Conservation (phyloP, 2,113 vertebrate species). For the Petrocephalus zakoni region DNA sequence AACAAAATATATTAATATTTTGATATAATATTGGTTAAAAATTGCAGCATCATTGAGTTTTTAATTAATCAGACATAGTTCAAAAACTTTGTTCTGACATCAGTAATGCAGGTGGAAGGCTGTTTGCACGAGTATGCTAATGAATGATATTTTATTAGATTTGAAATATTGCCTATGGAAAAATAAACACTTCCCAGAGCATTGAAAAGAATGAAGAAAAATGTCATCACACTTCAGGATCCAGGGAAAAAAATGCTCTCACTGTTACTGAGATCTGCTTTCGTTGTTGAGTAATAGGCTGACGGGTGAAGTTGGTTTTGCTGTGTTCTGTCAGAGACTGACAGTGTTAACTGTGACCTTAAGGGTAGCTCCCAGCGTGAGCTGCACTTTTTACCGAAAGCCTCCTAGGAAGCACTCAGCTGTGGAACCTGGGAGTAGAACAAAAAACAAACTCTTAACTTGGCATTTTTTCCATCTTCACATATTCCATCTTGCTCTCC, state of each 20-base stretch:
- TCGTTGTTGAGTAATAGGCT: background rate
- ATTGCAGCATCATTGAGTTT: background rate
- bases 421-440: background rate
- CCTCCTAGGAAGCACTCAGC: background rate
- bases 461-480: background rate
- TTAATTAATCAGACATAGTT: background rate
- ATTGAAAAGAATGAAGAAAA: background rate
- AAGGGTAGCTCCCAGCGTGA: background rate
- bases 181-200: background rate
- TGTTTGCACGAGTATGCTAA: background rate
- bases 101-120: background rate
- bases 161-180: background rate
- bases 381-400: background rate
- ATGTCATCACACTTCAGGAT: background rate
- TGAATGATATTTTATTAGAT: background rate
- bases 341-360: background rate
- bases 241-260: background rate
- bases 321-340: background rate
- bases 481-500: background rate
- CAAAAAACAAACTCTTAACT: background rate
- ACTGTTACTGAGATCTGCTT: background rate
- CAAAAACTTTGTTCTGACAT: background rate
- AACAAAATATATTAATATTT: background rate
- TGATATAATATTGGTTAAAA: background rate
- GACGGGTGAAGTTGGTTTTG: background rate